These are phyloP conservation scores for Stenoptilia bipunctidactyla DNA, from an alignment of 2,888 invertebrate species.

Conservation along the genomic window DNA sequence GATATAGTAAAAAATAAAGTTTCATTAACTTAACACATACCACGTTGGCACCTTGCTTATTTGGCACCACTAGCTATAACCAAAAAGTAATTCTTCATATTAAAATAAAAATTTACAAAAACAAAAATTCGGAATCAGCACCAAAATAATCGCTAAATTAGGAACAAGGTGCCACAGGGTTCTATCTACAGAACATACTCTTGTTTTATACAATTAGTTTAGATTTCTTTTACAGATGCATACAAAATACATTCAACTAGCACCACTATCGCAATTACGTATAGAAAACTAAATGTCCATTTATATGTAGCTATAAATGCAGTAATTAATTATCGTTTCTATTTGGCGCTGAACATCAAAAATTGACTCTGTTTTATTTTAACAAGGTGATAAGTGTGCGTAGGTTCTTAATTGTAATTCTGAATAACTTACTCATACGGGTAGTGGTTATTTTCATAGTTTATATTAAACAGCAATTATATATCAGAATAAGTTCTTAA, in stretches of 20 bases:
- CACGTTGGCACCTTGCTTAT: slow-evolving; percentile 49
- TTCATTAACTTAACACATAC: too few species aligned
- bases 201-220: slow-evolving; percentile 1
- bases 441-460: too few species aligned
- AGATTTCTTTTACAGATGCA: slow-evolving; percentile 5
- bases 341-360: too few species aligned
- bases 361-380: too few species aligned
- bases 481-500: too few species aligned
- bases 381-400: too few species aligned
- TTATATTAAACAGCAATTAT: too few species aligned
- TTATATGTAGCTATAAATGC: slow-evolving; percentile 31
- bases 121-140: slow-evolving; percentile 41
- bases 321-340: slow-evolving; percentile 8
- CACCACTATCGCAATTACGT: slow-evolving; percentile 37
- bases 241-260: slow-evolving; percentile 29
- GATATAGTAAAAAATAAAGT: too few species aligned
- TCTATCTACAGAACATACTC: slow-evolving; percentile 2
- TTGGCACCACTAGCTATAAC: slow-evolving; percentile 56
- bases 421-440: too few species aligned
- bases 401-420: too few species aligned
- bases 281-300: slow-evolving; percentile 23
- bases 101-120: slow-evolving; percentile 13
- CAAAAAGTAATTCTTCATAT: slow-evolving; percentile 21
- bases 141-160: slow-evolving; percentile 35
- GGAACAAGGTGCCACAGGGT: slow-evolving; percentile 35